These are phyloP conservation scores for Spea hammondii DNA, from an alignment of 2,797 vertebrate species.

Conservation along the genomic window DNA sequence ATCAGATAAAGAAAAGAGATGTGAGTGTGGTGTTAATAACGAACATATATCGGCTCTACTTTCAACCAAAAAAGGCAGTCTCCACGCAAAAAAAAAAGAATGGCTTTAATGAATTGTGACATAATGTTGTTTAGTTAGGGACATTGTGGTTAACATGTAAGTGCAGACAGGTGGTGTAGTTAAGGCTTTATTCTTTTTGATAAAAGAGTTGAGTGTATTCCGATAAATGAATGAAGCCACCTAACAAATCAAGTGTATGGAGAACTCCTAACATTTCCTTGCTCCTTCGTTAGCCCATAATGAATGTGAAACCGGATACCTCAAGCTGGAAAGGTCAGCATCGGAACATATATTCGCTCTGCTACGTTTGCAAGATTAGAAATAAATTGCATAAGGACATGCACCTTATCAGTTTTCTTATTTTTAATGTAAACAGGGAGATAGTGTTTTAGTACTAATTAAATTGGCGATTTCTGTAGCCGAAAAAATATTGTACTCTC, in stretches of 20 bases:
- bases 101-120: conserved; percentile 56
- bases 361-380: conserved; percentile 30
- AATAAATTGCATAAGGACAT: conserved; percentile 25
- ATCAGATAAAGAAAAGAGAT: conserved; percentile 58
- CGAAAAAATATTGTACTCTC: conserved; percentile 14
- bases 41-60: conserved; percentile 59
- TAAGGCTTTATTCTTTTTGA: conserved; percentile 63
- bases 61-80: conserved; percentile 59
- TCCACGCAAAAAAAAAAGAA: conserved; percentile 60
- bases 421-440: conserved; percentile 42
- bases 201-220: conserved; percentile 63
- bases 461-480: conserved; percentile 29
- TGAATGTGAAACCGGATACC: conserved; percentile 60
- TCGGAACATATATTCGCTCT: conserved; percentile 38
- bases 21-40: conserved; percentile 66
- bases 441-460: conserved; percentile 39
- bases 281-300: conserved; percentile 59
- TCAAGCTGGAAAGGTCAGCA: conserved; percentile 42
- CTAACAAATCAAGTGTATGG: conserved; percentile 56
- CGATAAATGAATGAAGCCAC: conserved; percentile 59
- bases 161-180: conserved; percentile 70
- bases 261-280: conserved; percentile 54
- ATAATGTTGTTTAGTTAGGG: conserved; percentile 59
- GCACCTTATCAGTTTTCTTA: conserved; percentile 28
- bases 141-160: conserved; percentile 61